Percentiles rank a stretch among this genome's conserved stretches.
These are phyloP conservation scores for Capreolus pygargus DNA, from an alignment of 2,113 vertebrate species.

Conservation along the genomic window DNA sequence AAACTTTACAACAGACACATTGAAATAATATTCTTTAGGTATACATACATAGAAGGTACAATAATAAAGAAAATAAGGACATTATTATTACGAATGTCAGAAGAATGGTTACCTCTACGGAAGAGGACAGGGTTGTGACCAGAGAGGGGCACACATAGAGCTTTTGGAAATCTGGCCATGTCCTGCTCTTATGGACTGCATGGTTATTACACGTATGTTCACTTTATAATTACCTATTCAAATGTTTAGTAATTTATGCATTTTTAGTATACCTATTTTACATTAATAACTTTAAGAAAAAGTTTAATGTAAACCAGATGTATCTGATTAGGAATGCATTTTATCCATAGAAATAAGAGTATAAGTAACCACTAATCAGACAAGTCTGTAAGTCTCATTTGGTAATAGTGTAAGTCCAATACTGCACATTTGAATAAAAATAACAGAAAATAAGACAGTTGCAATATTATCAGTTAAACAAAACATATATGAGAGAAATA, in stretches of 20 bases:
- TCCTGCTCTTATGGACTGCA: background rate
- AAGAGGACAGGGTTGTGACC: background rate
- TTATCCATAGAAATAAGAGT: constrained; percentile 6
- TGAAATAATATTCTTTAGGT: background rate
- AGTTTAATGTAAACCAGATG: background rate
- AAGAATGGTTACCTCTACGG: background rate
- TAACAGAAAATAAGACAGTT: constrained; percentile 9
- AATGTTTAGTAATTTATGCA: background rate
- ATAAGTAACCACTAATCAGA: background rate
- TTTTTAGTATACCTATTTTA: constrained; percentile 9
- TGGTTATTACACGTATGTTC: background rate
- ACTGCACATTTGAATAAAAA: background rate
- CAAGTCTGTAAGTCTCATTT: background rate
- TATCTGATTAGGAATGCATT: constrained; percentile 8
- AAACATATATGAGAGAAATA: background rate
- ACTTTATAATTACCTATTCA: background rate
- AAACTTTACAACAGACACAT: background rate
- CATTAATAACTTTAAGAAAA: background rate
- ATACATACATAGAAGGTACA: background rate
- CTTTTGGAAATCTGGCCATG: background rate
- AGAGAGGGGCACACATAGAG: background rate
- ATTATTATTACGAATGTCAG: background rate
- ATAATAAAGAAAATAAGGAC: background rate
- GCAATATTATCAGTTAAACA: background rate
- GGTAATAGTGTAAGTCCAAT: background rate